phyloP scores from a whole-genome alignment of 1,140 invertebrate genomes.

The Ips typographus region DNA sequence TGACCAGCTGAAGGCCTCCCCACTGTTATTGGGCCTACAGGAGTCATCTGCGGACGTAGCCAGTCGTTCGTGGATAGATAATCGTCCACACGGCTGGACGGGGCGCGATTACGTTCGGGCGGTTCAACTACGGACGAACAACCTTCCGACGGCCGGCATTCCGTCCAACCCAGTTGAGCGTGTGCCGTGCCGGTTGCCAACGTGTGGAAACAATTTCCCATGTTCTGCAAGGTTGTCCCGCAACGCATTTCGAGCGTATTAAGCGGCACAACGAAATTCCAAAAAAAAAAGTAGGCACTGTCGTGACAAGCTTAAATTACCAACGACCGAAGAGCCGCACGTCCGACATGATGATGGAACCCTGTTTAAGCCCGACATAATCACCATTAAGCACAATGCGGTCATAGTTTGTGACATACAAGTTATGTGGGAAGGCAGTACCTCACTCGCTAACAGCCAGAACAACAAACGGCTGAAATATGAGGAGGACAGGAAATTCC shows the following conservation, averaged over 20 bases:
- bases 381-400: neutral
- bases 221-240: constrained; percentile 34
- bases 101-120: constrained; percentile 27
- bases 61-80: constrained; percentile 5
- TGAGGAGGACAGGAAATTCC: constrained; percentile 20
- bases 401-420: constrained; percentile 24
- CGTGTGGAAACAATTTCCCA: constrained; percentile 30
- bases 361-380: constrained; percentile 33
- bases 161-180: constrained; percentile 11
- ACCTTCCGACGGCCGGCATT: constrained; percentile 18
- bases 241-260: constrained; percentile 26
- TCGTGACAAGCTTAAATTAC: neutral
- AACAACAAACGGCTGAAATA: constrained; percentile 24
- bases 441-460: neutral
- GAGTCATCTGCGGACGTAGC: constrained; percentile 27
- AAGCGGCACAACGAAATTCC: constrained; percentile 28
- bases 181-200: constrained; percentile 18
- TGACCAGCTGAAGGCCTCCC: no score
- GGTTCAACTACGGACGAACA: constrained; percentile 26
- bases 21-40: no score
- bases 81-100: constrained; percentile 11
- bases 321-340: constrained; percentile 20
- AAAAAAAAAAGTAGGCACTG: no score
- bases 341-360: constrained; percentile 16
- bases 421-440: constrained; percentile 35